Evolutionary conservation across 2,797 vertebrate genomes (phyloP).

Genomic region (Epinephelus malabaricus): DNA sequence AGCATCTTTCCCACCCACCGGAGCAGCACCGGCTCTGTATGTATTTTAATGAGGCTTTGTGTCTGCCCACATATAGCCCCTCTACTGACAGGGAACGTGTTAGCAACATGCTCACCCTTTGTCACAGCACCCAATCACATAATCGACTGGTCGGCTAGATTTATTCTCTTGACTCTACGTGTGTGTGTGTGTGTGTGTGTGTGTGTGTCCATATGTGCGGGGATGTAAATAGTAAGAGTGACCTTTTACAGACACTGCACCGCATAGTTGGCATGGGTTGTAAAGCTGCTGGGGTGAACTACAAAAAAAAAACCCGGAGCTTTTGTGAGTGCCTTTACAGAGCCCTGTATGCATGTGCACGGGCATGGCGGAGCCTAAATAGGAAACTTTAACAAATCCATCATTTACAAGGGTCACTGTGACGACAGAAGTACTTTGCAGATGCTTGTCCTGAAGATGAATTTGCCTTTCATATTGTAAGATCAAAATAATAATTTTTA

Average conservation of each 20-base stretch:
- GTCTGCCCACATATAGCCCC: conserved; percentile 84
- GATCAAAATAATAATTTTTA: conserved; percentile 78
- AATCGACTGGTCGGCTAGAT: conserved; percentile 77
- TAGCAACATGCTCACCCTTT: conserved; percentile 85
- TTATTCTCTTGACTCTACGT: conserved; percentile 68
- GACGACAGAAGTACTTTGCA: conserved; percentile 57
- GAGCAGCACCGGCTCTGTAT: conserved; percentile 84
- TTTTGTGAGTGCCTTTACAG: conserved; percentile 58
- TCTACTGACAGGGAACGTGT: conserved; percentile 82
- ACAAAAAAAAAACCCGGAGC: conserved; percentile 38
- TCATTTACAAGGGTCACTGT: conserved; percentile 64
- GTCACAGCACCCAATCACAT: conserved; percentile 82
- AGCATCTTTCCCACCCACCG: conserved; percentile 89
- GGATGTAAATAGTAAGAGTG: conserved; percentile 71
- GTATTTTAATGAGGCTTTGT: conserved; percentile 90
- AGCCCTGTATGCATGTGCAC: background rate
- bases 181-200: background rate
- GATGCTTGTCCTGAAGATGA: conserved; percentile 73
- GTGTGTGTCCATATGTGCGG: conserved; percentile 68
- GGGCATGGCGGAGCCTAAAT: conserved; percentile 17
- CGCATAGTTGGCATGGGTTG: conserved; percentile 64
- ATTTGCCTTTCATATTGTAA: conserved; percentile 77
- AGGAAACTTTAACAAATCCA: conserved; percentile 69
- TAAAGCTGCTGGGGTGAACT: conserved; percentile 67
- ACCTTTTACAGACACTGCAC: conserved; percentile 68